Conservation (phyloP, 2,888 invertebrate species). For the Netelia virgata region DNA sequence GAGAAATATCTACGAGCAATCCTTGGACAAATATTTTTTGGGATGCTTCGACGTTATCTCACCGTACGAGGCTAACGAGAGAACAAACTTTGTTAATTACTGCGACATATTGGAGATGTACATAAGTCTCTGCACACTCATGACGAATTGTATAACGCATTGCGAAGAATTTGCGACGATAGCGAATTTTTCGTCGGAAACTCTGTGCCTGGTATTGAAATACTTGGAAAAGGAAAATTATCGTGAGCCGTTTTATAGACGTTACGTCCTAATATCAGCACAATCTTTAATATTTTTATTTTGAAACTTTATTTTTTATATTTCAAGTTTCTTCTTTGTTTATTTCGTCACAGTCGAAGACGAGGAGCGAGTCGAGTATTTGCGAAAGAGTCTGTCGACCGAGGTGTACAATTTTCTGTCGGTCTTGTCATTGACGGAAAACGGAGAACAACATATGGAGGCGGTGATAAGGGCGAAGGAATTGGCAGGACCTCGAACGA, state of each 20-base stretch:
- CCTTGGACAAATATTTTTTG: slow-evolving; percentile 85
- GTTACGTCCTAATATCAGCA: background rate
- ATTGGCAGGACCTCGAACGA: slow-evolving; percentile 72
- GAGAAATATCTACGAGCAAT: slow-evolving; percentile 84
- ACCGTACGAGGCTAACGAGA: slow-evolving; percentile 78
- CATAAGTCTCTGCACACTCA: slow-evolving; percentile 84
- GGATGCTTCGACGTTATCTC: slow-evolving; percentile 84
- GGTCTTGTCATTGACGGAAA: slow-evolving; percentile 81
- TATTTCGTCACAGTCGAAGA: slow-evolving; percentile 78
- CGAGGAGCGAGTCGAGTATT: slow-evolving; percentile 82
- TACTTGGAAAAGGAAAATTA: slow-evolving; percentile 84
- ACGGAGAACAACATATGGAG: slow-evolving; percentile 77
- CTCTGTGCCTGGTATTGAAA: slow-evolving; percentile 84
- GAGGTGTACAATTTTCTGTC: slow-evolving; percentile 85
- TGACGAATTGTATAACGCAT: slow-evolving; percentile 83
- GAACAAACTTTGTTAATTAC: slow-evolving; percentile 84
- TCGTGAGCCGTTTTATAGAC: slow-evolving; percentile 81
- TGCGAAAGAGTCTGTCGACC: slow-evolving; percentile 86
- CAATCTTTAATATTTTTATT: slow-evolving; percentile 12
- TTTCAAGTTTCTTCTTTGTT: background rate
- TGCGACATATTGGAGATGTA: slow-evolving; percentile 86
- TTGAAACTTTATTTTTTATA: background rate
- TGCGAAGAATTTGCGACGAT: slow-evolving; percentile 83
- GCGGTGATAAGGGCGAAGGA: slow-evolving; percentile 78
- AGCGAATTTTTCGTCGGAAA: slow-evolving; percentile 85